Evolutionary conservation across 1,140 invertebrate genomes (phyloP).

Genomic region (Drosophila ananassae): DNA sequence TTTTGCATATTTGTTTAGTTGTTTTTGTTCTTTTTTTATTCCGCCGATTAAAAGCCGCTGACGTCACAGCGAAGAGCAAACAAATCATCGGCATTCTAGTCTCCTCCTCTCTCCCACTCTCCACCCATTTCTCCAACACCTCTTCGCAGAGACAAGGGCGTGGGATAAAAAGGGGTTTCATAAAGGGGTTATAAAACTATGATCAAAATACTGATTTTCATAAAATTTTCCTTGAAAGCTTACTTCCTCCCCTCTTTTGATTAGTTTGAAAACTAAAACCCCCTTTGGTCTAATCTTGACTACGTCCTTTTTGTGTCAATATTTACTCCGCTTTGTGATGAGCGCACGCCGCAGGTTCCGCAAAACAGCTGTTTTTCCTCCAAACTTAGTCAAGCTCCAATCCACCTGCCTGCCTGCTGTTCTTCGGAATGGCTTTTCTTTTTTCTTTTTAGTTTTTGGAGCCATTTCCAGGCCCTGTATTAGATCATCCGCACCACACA

Average conservation of each 20-base stretch:
- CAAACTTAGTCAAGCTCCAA: background rate
- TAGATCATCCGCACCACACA: slow-evolving; percentile 20
- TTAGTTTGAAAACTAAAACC: background rate
- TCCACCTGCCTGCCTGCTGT: background rate
- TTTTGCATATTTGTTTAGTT: slow-evolving; percentile 43
- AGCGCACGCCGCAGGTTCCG: slow-evolving; percentile 34
- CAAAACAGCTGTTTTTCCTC: slow-evolving; percentile 41
- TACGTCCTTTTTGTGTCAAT: slow-evolving; percentile 38
- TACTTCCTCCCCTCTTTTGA: background rate
- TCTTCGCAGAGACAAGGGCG: background rate
- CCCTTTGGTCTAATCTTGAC: background rate
- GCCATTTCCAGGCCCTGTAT: background rate
- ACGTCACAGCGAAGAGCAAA: slow-evolving; percentile 53
- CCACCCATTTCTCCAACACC: slow-evolving; percentile 3
- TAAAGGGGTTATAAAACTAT: background rate
- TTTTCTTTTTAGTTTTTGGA: background rate
- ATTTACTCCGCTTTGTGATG: slow-evolving; percentile 50
- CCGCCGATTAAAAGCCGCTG: slow-evolving; percentile 43
- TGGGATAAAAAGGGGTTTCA: background rate
- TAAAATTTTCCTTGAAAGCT: background rate
- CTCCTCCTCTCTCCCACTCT: too few species aligned
- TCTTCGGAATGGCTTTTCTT: slow-evolving; percentile 6
- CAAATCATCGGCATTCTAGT: slow-evolving; percentile 41
- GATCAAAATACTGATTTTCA: too few species aligned
- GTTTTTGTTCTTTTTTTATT: slow-evolving; percentile 9